Evolutionary conservation across 2,888 invertebrate genomes (phyloP).

Genomic region (Leucophenga maculata): DNA sequence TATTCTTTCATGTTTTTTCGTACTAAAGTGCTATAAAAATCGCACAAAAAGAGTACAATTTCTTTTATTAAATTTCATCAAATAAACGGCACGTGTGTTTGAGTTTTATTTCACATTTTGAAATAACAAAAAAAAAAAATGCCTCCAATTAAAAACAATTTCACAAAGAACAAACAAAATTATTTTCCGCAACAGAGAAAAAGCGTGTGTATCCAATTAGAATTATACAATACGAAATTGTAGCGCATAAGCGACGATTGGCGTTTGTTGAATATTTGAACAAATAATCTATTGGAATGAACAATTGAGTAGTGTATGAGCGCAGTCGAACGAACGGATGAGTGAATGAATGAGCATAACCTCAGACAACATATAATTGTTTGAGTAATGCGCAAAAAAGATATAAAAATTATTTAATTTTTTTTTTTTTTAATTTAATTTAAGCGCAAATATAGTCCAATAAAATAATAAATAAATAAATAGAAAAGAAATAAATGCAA

Average conservation of each 20-base stretch:
- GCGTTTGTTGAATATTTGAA: background rate
- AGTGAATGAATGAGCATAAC: background rate
- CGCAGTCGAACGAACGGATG: background rate
- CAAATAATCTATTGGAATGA: background rate
- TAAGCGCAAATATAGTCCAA: background rate
- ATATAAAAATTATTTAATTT: background rate
- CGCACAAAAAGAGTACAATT: background rate
- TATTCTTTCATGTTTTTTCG: background rate
- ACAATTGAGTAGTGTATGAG: background rate
- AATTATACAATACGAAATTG: slow-evolving; percentile 12
- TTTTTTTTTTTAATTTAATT: background rate
- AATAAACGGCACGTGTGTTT: background rate
- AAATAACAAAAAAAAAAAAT: background rate
- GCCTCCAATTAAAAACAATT: slow-evolving; percentile 13
- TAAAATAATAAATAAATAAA: no score
- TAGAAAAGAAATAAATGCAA: background rate
- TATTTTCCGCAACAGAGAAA: slow-evolving; percentile 4
- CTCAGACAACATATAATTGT: slow-evolving; percentile 22
- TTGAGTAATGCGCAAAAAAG: slow-evolving; percentile 15
- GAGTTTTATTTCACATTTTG: background rate
- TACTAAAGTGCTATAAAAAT: background rate
- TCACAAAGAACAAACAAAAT: slow-evolving; percentile 4
- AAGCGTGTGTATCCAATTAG: slow-evolving; percentile 17
- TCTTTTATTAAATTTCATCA: background rate
- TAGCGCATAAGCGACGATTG: background rate